Base-by-base conservation (phyloP, 1,140 invertebrate species). In the Ephestia elutella region DNA sequence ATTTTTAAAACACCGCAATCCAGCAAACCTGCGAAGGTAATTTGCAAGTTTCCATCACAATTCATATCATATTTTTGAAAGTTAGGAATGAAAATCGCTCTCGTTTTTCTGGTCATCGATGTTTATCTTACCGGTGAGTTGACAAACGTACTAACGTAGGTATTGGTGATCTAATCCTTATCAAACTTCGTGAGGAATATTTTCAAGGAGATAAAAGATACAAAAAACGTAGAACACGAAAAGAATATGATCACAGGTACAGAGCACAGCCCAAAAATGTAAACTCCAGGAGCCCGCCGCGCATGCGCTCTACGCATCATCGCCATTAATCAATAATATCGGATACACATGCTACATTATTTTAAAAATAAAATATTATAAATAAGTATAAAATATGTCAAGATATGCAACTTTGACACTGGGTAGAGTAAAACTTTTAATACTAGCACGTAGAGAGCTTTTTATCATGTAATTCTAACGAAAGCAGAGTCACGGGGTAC, bases 211-310 rank as follows among this genome's bases (percentile, higher is more conserved):
- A 11, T 32, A 32, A 32, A 32, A 32, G 30, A 32, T 32, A 32
- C 3, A 35, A 35, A 35, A 5, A 44, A 15, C 3, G 10, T 2
- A 44, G n/a, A 44, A 44, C 15, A 15, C 2, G 13, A 15, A 15
- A 15, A 5, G 5, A n/a, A n/a, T 11, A 38, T 2, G 32, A 38
- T 44, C 38, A 44, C 38, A 44, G n/a, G 13, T 44, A n/a, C 38
- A 44, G 38, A 44, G n/a, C 38, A 44, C 38, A 44, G 38, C 38
- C 38, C 38, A 44, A 44, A 15, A 44, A 44, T 44, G 38, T 44
- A 15, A 44, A 44, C 38, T 44, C 38, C 38, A 10, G 10, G 2
- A n/a, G n/a, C 11, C 8, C 32, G 11, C 38, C n/a, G 38, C 38
- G 7, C 38, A 44, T 44, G 38, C 38, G 38, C 38, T 1, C 2